A percentile compares a stretch with the other conserved stretches of the same genome.
Conservation (phyloP, 2,113 vertebrate genomes). For the Colistium nudipinnis region DNA sequence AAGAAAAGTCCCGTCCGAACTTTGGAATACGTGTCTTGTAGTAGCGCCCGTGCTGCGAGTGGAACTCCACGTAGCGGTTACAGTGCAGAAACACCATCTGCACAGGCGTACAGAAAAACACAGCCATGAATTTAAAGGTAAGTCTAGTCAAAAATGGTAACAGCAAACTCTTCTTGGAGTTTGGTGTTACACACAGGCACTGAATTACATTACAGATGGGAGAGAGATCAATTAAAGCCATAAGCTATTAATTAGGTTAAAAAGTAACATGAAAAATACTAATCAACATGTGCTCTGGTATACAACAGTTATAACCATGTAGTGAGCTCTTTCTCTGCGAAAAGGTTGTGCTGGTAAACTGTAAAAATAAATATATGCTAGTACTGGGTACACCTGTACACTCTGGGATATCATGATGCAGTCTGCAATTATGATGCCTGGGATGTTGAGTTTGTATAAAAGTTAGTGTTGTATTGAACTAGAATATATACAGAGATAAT, state of each 20-base stretch:
- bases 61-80: constrained; percentile 93
- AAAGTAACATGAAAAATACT: too few relatives aligned
- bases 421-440: background rate
- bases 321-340: background rate
- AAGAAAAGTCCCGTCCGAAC: constrained; percentile 95
- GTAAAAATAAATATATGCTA: background rate
- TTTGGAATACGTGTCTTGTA: constrained; percentile 97
- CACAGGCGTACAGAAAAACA: constrained; percentile 14
- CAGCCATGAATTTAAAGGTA: background rate
- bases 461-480: background rate
- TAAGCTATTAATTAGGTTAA: too few relatives aligned
- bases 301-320: background rate
- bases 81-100: constrained; percentile 93
- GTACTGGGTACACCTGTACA: background rate
- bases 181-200: background rate
- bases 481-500: background rate
- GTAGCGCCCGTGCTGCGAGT: constrained; percentile 94
- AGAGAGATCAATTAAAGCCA: background rate
- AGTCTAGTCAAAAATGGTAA: background rate
- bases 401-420: background rate
- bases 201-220: background rate
- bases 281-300: background rate
- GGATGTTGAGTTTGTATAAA: background rate
- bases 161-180: background rate
- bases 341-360: background rate